Evolutionary conservation across 2,797 vertebrate genomes (phyloP), one percentile per base, ranked within the genome.

Genomic region (Propithecus deckenii): DNA sequence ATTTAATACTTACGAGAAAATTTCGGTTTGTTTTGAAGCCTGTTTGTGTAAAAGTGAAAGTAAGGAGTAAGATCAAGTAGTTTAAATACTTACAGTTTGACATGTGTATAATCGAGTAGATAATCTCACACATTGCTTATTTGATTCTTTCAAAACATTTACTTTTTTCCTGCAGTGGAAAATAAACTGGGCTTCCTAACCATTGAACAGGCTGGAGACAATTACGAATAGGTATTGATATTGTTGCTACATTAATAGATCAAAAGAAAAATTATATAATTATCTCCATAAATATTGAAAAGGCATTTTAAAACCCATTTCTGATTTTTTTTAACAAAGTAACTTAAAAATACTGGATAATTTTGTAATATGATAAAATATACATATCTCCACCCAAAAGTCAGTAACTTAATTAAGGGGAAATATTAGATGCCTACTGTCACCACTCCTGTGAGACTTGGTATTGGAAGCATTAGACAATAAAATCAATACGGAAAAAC

Each of bases 11-110:
- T 38, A 25, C 0, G 10, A 88, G 61, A 94, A 95, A 91, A 55
- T 92, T 67, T 83, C 30, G 35, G 18, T 71, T 78, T 94, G 12
- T 83, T 87, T 89, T 85, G 74, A 93, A 93, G 41, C 11, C 35
- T 80, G 7, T 32, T 87, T 67, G n/a, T 67, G 9, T 96, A 81
- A 96, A 93, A 94, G 86, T 96, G 59, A 92, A 95, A 86, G 59
- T 89, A 89, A 95, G 23, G 74, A 85, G 8, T 81, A 81, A 89
- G 75, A 92, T 86, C 28, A 67, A 84, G 18, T 89, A 72, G 52
- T 23, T 94, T 94, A 83, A 85, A 50, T 57, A 65, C 65, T 86
- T 87, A 65, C n/a, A 59, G 20, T 85, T 95, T 76, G 38, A 80
- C 35, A 63, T 89, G 48, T 67, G 0, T 94, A 28, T 81, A 65